phyloP scores from a whole-genome alignment of 2,113 vertebrate species.

The Phyllopteryx taeniolatus region DNA sequence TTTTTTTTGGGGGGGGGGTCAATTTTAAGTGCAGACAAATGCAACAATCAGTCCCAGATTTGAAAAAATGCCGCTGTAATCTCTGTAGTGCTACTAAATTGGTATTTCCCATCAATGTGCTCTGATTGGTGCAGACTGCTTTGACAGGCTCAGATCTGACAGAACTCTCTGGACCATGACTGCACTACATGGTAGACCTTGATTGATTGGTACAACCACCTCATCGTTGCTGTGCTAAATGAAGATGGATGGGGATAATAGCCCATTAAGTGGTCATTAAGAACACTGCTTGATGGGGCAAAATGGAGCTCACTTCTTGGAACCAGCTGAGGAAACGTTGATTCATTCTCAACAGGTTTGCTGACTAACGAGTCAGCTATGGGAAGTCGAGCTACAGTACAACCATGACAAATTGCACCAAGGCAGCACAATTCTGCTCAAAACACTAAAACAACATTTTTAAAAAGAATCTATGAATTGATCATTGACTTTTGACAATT shows the following conservation, averaged over 20 bases:
- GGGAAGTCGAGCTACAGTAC: too few relatives aligned
- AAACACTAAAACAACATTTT: too few relatives aligned
- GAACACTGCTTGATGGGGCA: too few relatives aligned
- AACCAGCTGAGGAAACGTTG: too few relatives aligned
- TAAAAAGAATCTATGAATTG: too few relatives aligned
- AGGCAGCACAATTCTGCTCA: too few relatives aligned
- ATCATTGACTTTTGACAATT: too few relatives aligned
- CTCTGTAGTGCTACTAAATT: conserved; percentile 59
- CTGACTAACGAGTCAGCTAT: too few relatives aligned
- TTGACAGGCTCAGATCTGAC: background rate
- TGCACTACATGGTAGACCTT: background rate
- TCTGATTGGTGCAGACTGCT: conserved; percentile 15
- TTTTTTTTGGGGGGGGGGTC: conserved; percentile 16
- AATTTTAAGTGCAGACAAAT: conserved; percentile 64
- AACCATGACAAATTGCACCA: too few relatives aligned
- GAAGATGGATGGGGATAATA: background rate
- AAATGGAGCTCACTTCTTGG: too few relatives aligned
- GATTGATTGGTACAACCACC: background rate
- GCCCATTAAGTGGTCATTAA: background rate
- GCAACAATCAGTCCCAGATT: conserved; percentile 66
- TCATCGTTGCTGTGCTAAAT: background rate
- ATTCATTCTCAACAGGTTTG: too few relatives aligned
- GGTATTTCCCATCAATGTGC: conserved; percentile 47
- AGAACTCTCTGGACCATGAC: conserved; percentile 1
- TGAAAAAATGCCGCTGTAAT: conserved; percentile 58